These are phyloP conservation scores for Myrmecophaga tridactyla DNA, from an alignment of 2,113 vertebrate species.

Conservation along the genomic window DNA sequence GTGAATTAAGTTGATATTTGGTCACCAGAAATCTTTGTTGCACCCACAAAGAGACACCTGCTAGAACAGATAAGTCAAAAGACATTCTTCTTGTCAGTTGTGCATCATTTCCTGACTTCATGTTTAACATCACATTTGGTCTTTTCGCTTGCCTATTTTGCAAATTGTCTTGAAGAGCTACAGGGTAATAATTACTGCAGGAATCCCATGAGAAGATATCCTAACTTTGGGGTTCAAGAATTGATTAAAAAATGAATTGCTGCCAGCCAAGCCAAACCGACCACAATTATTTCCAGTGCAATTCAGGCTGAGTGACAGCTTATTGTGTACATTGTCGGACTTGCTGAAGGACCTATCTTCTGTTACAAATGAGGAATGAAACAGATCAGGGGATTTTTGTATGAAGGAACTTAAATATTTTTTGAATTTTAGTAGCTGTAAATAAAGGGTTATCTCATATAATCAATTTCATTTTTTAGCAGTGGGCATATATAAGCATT, in stretches of 20 bases:
- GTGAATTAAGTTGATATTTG: conserved; percentile 78
- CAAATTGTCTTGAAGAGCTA: conserved; percentile 37
- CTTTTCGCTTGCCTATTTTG: background rate
- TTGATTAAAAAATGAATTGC: conserved; percentile 42
- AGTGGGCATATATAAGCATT: background rate
- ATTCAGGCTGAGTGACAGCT: conserved; percentile 14
- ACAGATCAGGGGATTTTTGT: background rate
- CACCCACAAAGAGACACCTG: conserved; percentile 10
- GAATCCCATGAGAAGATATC: conserved; percentile 24
- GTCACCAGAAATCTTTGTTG: conserved; percentile 61
- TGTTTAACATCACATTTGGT: background rate
- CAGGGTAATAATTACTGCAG: background rate
- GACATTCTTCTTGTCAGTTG: conserved; percentile 50
- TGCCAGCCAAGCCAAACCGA: background rate
- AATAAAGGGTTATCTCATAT: conserved; percentile 13
- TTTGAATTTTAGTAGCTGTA: conserved; percentile 33
- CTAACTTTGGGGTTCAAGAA: conserved; percentile 36
- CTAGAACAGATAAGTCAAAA: conserved; percentile 64
- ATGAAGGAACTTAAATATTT: conserved; percentile 23
- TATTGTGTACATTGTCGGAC: background rate
- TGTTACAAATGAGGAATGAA: conserved; percentile 49
- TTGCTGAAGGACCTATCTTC: conserved; percentile 49
- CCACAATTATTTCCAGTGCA: conserved; percentile 44
- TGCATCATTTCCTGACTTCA: conserved; percentile 7
- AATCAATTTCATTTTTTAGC: conserved; percentile 39